These are phyloP conservation scores for Hypercompe scribonia DNA, from an alignment of 2,888 invertebrate species.

Conservation along the genomic window DNA sequence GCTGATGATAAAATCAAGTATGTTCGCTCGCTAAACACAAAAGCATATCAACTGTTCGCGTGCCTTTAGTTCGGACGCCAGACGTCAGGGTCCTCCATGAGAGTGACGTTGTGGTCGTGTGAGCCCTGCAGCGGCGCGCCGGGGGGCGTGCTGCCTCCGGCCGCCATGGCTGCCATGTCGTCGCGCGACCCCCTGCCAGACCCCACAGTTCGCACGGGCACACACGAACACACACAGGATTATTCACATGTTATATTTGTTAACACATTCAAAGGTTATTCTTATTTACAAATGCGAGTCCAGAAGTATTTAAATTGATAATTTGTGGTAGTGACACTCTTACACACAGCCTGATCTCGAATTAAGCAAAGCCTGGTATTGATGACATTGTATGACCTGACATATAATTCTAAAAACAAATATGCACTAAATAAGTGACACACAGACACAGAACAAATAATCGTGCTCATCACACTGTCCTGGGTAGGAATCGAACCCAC, in stretches of 20 bases:
- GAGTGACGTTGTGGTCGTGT: conserved; percentile 91
- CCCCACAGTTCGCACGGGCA: conserved; percentile 44
- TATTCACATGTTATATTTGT: conserved; percentile 8
- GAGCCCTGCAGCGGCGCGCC: conserved; percentile 78
- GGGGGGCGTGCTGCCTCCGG: conserved; percentile 88
- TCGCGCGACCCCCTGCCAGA: conserved; percentile 91
- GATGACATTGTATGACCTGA: too few species aligned
- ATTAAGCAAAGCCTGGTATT: too few species aligned
- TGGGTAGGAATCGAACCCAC: too few species aligned
- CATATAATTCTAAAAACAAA: too few species aligned
- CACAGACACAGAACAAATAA: too few species aligned
- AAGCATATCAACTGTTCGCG: conserved; percentile 32
- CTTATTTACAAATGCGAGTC: conserved; percentile 1
- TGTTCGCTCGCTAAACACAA: conserved; percentile 18
- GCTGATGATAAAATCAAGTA: background rate
- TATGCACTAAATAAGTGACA: too few species aligned
- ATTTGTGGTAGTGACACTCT: background rate
- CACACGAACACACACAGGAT: conserved; percentile 38
- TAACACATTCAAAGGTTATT: background rate
- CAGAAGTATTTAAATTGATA: background rate
- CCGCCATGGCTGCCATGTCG: conserved; percentile 94
- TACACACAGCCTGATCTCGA: too few species aligned
- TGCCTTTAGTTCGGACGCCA: conserved; percentile 95
- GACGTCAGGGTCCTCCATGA: conserved; percentile 97
- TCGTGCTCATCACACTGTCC: too few species aligned